phyloP scores from a whole-genome alignment of 2,797 vertebrate species.

The Coregonus sp. region DNA sequence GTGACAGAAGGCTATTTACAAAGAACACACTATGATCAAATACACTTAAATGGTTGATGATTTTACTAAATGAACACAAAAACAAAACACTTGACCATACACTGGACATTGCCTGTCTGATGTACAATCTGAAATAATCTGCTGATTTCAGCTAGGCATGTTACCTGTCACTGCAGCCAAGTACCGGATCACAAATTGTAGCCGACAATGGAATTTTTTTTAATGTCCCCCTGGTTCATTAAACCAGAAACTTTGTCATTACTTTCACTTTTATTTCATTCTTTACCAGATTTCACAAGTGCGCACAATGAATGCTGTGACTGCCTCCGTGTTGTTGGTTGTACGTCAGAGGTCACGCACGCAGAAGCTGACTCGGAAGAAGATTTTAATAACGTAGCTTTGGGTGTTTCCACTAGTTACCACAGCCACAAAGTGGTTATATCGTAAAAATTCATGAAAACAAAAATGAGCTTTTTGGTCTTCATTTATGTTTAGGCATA shows the following conservation, averaged over 20 bases:
- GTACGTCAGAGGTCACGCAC: not conserved
- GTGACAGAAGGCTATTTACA: too few relatives aligned
- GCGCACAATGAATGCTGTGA: not conserved
- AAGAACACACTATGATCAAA: too few relatives aligned
- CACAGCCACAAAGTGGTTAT: too few relatives aligned
- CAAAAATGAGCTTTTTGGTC: too few relatives aligned
- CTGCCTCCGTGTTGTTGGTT: not conserved
- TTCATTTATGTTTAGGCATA: too few relatives aligned
- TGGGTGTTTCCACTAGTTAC: not conserved
- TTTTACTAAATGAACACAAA: not conserved
- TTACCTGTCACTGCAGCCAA: not conserved
- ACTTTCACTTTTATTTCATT: slow-evolving; percentile 1
- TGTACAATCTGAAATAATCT: not conserved
- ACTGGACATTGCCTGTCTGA: not conserved
- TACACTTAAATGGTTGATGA: too few relatives aligned
- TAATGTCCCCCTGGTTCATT: not conserved
- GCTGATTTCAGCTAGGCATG: not conserved
- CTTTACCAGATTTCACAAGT: not conserved
- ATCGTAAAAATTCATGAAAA: too few relatives aligned
- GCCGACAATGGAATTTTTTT: not conserved
- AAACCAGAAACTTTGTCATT: not conserved
- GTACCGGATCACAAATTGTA: not conserved
- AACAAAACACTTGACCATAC: not conserved
- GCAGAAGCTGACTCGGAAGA: not conserved
- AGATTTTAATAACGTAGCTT: not conserved